A percentile compares a stretch with the other conserved stretches of the same genome.
phyloP scores from a whole-genome alignment of 2,113 vertebrate species.

The Picathartes gymnocephalus region DNA sequence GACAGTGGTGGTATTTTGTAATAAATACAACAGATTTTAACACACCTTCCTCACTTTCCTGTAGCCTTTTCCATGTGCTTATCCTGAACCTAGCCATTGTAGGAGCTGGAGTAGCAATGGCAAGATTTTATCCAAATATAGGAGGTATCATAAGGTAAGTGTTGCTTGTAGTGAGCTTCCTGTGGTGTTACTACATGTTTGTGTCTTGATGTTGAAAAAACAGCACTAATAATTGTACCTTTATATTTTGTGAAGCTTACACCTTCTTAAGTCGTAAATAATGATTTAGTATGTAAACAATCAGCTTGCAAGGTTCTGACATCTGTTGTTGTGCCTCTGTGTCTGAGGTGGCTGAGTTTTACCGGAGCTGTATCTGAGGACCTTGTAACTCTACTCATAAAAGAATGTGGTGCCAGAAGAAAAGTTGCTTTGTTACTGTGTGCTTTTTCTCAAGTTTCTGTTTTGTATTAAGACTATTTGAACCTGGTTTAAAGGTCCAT shows the following conservation, averaged over 20 bases:
- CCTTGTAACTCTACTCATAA: background rate
- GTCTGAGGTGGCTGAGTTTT: background rate
- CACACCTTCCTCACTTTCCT: background rate
- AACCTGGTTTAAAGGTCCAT: background rate
- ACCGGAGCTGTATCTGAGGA: background rate
- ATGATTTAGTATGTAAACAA: background rate
- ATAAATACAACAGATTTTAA: background rate
- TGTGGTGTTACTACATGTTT: background rate
- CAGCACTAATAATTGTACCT: background rate
- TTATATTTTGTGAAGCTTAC: background rate
- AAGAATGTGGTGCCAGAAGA: background rate
- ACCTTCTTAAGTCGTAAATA: background rate
- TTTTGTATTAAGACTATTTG: background rate
- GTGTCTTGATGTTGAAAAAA: background rate
- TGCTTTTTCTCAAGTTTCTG: background rate
- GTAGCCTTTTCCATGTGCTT: constrained; percentile 85
- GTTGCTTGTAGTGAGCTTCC: background rate
- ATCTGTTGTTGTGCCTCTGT: background rate
- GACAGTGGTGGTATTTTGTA: background rate
- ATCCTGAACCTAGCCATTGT: constrained; percentile 83
- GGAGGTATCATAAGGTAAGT: constrained; percentile 98
- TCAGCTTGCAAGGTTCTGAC: background rate
- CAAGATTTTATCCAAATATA: constrained; percentile 93
- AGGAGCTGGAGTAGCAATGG: constrained; percentile 85
- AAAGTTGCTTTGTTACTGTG: background rate